Evolutionary conservation across 2,888 invertebrate genomes (phyloP).

Genomic region (Archips xylosteana): DNA sequence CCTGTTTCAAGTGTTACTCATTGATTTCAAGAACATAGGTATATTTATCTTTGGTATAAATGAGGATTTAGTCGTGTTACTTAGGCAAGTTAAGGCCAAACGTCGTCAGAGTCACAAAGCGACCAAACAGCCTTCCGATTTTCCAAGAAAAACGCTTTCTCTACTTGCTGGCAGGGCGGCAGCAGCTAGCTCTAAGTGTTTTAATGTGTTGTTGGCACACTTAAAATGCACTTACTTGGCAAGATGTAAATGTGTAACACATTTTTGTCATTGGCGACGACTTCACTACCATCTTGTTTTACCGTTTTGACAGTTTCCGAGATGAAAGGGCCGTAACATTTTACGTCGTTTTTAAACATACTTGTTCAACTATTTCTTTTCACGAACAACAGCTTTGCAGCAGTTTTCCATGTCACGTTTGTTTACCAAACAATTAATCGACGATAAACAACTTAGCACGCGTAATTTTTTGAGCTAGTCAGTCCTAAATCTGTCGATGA

Average conservation of each 20-base stretch:
- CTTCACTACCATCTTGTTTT: constrained; percentile 4
- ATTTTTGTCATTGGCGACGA: constrained; percentile 9
- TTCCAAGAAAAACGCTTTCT: constrained; percentile 79
- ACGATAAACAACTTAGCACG: not conserved
- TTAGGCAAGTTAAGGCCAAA: constrained; percentile 18
- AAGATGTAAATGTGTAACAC: constrained; percentile 21
- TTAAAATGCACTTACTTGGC: constrained; percentile 33
- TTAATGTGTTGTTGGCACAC: constrained; percentile 42
- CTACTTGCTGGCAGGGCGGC: constrained; percentile 62
- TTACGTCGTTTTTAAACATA: not conserved
- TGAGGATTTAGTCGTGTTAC: not conserved
- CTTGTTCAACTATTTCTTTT: not conserved
- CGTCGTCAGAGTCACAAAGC: constrained; percentile 36
- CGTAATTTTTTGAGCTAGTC: constrained; percentile 7
- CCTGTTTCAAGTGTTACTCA: constrained; percentile 39
- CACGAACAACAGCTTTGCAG: not conserved
- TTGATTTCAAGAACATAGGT: constrained; percentile 31
- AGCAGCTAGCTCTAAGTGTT: constrained; percentile 56
- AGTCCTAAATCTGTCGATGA: constrained; percentile 53
- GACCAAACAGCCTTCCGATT: constrained; percentile 41
- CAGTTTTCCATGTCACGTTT: not conserved
- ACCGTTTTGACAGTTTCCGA: not conserved
- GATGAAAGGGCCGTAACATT: not conserved
- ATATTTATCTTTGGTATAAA: constrained; percentile 26
- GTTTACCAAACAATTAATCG: not conserved